Base-by-base conservation (phyloP, 2,888 invertebrate species). In the Amiota communis region DNA sequence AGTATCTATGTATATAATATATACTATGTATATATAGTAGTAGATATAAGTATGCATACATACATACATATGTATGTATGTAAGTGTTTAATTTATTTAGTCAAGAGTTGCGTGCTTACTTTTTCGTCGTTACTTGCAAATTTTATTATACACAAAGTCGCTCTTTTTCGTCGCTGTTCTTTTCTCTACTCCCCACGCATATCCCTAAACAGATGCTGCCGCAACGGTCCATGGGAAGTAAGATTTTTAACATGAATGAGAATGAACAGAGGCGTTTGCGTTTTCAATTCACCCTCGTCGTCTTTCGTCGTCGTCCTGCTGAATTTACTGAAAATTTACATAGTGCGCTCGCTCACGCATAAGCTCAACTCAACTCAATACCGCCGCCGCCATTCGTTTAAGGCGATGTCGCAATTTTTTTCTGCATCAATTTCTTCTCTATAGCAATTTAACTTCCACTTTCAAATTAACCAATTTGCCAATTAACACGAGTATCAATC, bases 81-180 rank as follows among this genome's bases (percentile, higher is more conserved):
- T 36, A 36, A 36, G 36, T 36, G 36, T 36, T 36, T 36, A 36
- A 36, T 36, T 36, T 36, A 36, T 36, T 36, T 36, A 36, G 36
- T 36, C 36, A 36, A 17, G 46, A 67, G 49, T 23, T 64, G 13
- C 77, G 76, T 61, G 69, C 70, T 77, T 46, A 56, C 70, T 69
- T 59, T 46, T 67, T 73, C 68, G 46, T 73, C 68, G 46, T 48
- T 71, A 68, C 47, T 73, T 70, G 79, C 80, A 80, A 79, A 81
- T 83, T 83, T 77, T 84, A 84, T 84, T 83, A 81, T 81, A 84
- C 84, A 84, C 82, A 83, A 81, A 81, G 81, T 75, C 76, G 74
- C 75, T 75, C 71, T 76, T 80, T 23, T 17, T 63, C 74, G 77
- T 61, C 73, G 75, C 72, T 75, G 72, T 64, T 75, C 36, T 72